Percentiles rank a stretch among this genome's conserved stretches.
Evolutionary conservation across 2,113 vertebrate genomes (phyloP).

Genomic region (Erythrocebus patas): DNA sequence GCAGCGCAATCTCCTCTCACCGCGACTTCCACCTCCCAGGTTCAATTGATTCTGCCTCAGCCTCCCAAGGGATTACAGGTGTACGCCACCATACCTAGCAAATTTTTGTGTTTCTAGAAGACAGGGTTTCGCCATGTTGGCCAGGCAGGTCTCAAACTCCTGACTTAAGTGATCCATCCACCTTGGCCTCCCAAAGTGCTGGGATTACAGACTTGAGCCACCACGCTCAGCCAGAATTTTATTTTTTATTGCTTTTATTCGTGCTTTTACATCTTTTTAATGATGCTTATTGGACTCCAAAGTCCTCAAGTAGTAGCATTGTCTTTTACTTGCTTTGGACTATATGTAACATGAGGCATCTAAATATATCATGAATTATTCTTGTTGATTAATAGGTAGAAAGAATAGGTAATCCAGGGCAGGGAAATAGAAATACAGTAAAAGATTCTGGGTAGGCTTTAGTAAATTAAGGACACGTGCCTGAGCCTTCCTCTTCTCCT

Average conservation of each 20-base stretch:
- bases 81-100: no score
- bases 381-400: neutral
- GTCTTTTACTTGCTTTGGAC: neutral
- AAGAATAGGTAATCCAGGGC: neutral
- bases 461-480: neutral
- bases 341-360: neutral
- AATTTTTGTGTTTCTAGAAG: no score
- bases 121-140: no score
- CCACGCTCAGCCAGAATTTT: neutral
- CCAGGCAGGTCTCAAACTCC: no score
- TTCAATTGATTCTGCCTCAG: no score
- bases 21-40: no score
- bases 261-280: neutral
- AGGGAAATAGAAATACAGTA: neutral
- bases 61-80: no score
- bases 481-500: slow-evolving; percentile 53
- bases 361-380: neutral
- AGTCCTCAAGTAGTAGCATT: neutral
- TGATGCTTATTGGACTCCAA: neutral
- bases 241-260: neutral
- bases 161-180: no score
- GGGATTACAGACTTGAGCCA: no score
- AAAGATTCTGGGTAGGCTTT: neutral
- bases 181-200: no score
- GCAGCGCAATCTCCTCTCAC: rapidly evolving